phyloP scores from a whole-genome alignment of 1,140 invertebrate species.

The Lasaia peninsularis region DNA sequence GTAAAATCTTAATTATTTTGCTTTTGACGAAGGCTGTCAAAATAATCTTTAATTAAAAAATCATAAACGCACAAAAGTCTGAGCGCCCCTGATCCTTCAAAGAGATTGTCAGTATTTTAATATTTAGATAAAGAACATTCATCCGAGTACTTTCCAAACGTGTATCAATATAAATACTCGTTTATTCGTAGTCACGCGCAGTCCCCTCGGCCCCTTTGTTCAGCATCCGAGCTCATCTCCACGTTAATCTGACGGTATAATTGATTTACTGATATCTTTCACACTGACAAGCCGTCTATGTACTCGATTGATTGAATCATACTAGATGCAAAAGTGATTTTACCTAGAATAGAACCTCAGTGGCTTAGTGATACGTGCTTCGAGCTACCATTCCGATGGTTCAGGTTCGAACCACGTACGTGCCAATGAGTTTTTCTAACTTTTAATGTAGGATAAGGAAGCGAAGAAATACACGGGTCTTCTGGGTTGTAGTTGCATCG shows the following conservation, averaged over 20 bases:
- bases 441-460: too few relatives aligned
- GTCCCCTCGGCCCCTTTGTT: conserved; percentile 35
- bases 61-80: not conserved
- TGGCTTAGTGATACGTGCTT: too few relatives aligned
- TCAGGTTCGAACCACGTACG: too few relatives aligned
- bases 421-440: too few relatives aligned
- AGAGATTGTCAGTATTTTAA: conserved; percentile 12
- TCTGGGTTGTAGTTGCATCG: too few relatives aligned
- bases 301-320: conserved; percentile 13
- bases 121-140: conserved; percentile 17
- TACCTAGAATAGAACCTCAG: not conserved
- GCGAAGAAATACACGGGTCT: too few relatives aligned
- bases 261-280: conserved; percentile 52
- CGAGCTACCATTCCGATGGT: too few relatives aligned
- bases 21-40: not conserved
- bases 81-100: not conserved
- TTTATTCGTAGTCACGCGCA: conserved; percentile 56
- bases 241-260: conserved; percentile 56
- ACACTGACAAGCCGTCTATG: conserved; percentile 14
- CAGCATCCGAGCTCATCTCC: conserved; percentile 42
- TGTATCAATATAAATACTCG: conserved; percentile 27
- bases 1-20: too few relatives aligned
- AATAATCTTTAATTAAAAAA: not conserved
- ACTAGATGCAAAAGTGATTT: not conserved
- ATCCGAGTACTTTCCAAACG: conserved; percentile 15